Base-by-base conservation (phyloP, 2,888 invertebrate genomes). In the Drosophila kuntzei region DNA sequence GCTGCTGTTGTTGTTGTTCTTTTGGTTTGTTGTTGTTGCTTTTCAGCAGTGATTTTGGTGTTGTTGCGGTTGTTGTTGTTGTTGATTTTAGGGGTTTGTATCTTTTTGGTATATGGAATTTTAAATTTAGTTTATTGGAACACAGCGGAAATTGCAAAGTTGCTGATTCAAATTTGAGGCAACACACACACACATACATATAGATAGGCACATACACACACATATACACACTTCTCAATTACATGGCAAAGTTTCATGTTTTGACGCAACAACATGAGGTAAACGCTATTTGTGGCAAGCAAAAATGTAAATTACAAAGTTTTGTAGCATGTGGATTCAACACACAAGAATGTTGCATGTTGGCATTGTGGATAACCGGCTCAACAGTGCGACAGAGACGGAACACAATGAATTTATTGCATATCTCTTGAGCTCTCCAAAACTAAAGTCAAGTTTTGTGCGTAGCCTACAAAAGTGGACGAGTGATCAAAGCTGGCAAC, bases 111-210 rank as follows among this genome's bases (percentile, higher is more conserved):
- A 34, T 63, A 53, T 59, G 67, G 76, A 80, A 81, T 84, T 81
- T 80, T 65, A 80, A 82, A 85, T 85, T 71, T 82, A 62, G 70
- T 81, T 86, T 65, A 73, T 78, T 62, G 47, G 65, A 74, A 80
- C 65, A 58, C 71, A 72, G 57, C 73, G 86, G 84, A 88, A 88
- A 88, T 88, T 84, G 79, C 72, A 70, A 84, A 88, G 82, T 88
- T 87, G 76, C 74, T 73, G 58, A 76, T 81, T 62, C 66, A 74
- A 80, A 74, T 80, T 60, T 39, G 50, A 20, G 43, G 22, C 41
- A 50, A 39, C 32, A 59, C 47, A 43, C 20, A 37, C 37, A 60
- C 6, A 51, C 34, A 32, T 14, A 27, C 22, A 46, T 25, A 44
- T 41, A n/a, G 29, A 20, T 46, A 4, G n/a, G 62, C 43, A 50